Evolutionary conservation across 2,113 vertebrate genomes (phyloP).

Genomic region (Phyllostomus hastatus): DNA sequence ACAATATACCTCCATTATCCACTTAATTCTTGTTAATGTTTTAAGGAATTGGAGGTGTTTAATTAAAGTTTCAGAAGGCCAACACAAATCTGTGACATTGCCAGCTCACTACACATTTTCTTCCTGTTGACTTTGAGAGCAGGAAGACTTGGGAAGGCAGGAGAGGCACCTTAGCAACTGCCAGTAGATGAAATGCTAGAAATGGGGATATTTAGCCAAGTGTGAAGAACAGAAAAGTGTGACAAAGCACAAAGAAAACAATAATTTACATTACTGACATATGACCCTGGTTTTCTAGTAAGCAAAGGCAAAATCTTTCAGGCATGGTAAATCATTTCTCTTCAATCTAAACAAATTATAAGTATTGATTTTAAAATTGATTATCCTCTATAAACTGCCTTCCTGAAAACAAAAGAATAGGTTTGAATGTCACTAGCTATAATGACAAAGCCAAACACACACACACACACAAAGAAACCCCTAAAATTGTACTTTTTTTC

Average conservation of each 20-base stretch:
- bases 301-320: slow-evolving; percentile 75
- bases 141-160: slow-evolving; percentile 65
- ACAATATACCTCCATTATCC: neutral
- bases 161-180: slow-evolving; percentile 61
- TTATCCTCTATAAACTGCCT: neutral
- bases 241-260: slow-evolving; percentile 66
- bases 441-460: neutral
- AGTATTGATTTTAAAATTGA: slow-evolving; percentile 30
- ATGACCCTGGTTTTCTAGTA: slow-evolving; percentile 67
- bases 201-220: slow-evolving; percentile 74
- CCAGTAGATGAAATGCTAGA: slow-evolving; percentile 68
- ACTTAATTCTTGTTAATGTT: neutral
- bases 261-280: slow-evolving; percentile 7
- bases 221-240: slow-evolving; percentile 77
- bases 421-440: neutral
- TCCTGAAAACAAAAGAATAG: neutral
- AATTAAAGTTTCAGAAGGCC: neutral
- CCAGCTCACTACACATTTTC: neutral
- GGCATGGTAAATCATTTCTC: slow-evolving; percentile 67
- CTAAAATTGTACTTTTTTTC: neutral
- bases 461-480: neutral
- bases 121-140: slow-evolving; percentile 75
- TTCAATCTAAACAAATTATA: slow-evolving; percentile 46
- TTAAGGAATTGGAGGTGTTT: neutral
- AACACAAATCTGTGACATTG: neutral